Evolutionary conservation across 2,888 invertebrate species (phyloP).

Genomic region (Hanleya hanleyi): DNA sequence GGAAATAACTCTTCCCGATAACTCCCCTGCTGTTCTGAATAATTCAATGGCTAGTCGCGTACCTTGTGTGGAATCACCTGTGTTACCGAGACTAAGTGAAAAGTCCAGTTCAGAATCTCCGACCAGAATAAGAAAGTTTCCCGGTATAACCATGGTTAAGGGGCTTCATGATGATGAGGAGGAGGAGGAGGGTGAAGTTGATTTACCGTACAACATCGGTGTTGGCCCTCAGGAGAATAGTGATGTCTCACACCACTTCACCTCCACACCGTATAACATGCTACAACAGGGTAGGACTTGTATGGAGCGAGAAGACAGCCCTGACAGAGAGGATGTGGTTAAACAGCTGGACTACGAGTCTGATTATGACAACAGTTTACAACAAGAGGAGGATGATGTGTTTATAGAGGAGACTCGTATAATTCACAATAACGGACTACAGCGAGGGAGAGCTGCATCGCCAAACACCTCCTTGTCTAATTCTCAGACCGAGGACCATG

Average conservation of each 20-base stretch:
- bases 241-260: background rate
- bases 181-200: too few species aligned
- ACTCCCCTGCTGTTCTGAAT: background rate
- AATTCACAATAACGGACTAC: too few species aligned
- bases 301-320: background rate
- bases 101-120: background rate
- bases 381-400: background rate
- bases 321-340: background rate
- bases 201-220: too few species aligned
- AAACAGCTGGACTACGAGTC: background rate
- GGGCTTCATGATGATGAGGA: too few species aligned
- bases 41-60: background rate
- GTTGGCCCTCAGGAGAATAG: background rate
- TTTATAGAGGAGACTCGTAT: background rate
- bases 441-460: too few species aligned
- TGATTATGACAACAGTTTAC: background rate
- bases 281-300: background rate
- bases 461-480: too few species aligned
- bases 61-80: background rate
- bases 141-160: too few species aligned
- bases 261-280: conserved; percentile 2
- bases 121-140: too few species aligned
- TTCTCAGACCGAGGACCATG: too few species aligned
- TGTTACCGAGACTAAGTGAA: background rate
- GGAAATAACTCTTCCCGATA: background rate